Evolutionary conservation across 2,113 vertebrate species (phyloP), one percentile per base, ranked within the genome.

Genomic region (Lycocorax pyrrhopterus): DNA sequence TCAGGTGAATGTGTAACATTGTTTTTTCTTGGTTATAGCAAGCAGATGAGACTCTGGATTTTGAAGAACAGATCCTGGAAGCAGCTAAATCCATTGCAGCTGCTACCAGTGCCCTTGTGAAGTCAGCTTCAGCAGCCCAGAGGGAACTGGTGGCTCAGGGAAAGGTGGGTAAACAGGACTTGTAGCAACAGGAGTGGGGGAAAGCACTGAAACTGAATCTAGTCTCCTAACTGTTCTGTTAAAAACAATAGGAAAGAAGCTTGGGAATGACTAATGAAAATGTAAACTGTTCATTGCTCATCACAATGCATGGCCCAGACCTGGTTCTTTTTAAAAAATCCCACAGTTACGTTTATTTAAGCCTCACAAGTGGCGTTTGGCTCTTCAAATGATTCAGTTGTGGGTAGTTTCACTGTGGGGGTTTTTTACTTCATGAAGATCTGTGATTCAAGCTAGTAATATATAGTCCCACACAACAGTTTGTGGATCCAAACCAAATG

Each of bases 11-110:
- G 16, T 49, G 21, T 97, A 84, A 98, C 47, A 1, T 46, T 86
- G 33, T 97, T 93, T 96, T 96, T 80, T 98, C 98, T 97, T 97
- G 84, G 46, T 98, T 98, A 72, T 98, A 99, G 99, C 99, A 99
- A 98, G 99, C 99, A 25, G 99, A 99, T 72, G 99, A 99, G 97
- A 99, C 98, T 10, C 98, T 99, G 98, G 98, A 99, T 97, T 99
- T 99, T 86, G 99, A 99, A 97, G 99, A 99, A 96, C 99, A 99
- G 98, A 99, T 99, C 94, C 97, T 99, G 82, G 99, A 99, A 97
- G 99, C 99, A 43, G 99, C 99, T 46, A 99, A 99, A 79, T 99
- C 99, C 95, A 99, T 99, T 80, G 99, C 99, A 58, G 99, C 99
- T 41, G 99, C 99, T 58, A 99, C 99, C 46, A 99, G 99, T 41